phyloP scores from a whole-genome alignment of 2,888 invertebrate species.

The Drosophila nr. medialis region DNA sequence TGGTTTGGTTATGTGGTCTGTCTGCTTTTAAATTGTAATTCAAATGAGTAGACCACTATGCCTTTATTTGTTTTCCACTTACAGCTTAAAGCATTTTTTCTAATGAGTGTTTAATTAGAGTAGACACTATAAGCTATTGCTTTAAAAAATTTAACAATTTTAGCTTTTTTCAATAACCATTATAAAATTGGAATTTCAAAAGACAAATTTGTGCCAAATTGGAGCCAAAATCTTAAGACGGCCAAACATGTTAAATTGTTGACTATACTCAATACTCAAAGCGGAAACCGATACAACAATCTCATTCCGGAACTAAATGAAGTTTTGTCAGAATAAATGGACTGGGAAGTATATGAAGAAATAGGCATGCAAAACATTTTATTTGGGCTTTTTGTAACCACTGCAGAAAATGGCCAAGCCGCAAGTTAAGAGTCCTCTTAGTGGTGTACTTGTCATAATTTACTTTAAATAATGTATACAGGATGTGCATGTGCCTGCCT shows the following conservation, averaged over 20 bases:
- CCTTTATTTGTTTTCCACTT: conserved; percentile 27
- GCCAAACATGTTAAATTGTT: not conserved
- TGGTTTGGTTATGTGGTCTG: conserved; percentile 60
- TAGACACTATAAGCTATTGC: not conserved
- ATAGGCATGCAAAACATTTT: not conserved
- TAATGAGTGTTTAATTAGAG: not conserved
- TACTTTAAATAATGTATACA: conserved; percentile 62
- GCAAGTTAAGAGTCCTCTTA: conserved; percentile 42
- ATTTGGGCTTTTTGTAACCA: conserved; percentile 40
- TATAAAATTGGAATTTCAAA: not conserved
- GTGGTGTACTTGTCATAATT: conserved; percentile 56
- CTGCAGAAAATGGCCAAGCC: conserved; percentile 53
- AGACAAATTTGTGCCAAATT: no score
- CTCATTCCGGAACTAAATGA: not conserved
- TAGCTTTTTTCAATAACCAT: not conserved
- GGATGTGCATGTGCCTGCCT: conserved; percentile 49
- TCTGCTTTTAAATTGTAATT: conserved; percentile 47
- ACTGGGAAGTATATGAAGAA: not conserved
- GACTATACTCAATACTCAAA: not conserved
- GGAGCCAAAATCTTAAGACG: no score
- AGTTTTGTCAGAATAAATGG: not conserved
- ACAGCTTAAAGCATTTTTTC: not conserved
- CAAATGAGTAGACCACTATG: conserved; percentile 22
- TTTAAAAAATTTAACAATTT: not conserved
- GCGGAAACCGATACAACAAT: no score